Percentiles rank a stretch among this genome's conserved stretches.
phyloP scores from a whole-genome alignment of 1,140 invertebrate species.

The Drosophila bifasciata region DNA sequence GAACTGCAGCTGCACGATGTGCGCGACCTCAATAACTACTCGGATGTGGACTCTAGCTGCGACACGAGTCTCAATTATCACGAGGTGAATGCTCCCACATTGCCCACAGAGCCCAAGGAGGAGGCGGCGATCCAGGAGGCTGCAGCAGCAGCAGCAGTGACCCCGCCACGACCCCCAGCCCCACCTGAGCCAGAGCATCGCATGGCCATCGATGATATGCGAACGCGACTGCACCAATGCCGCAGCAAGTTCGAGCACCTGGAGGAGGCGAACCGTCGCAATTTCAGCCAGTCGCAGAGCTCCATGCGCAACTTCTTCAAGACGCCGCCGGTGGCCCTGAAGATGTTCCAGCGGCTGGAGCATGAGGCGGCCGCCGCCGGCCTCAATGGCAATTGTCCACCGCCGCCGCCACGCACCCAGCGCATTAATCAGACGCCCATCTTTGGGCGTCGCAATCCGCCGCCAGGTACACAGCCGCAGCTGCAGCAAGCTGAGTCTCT shows the following conservation, averaged over 20 bases:
- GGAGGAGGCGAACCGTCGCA: slow-evolving; percentile 71
- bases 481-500: slow-evolving; percentile 69
- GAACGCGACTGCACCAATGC: slow-evolving; percentile 70
- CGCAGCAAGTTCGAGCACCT: slow-evolving; percentile 77
- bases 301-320: slow-evolving; percentile 81
- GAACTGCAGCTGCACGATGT: slow-evolving; percentile 77
- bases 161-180: neutral
- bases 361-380: slow-evolving; percentile 48
- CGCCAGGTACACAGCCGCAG: slow-evolving; percentile 19
- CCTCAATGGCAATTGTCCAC: slow-evolving; percentile 30
- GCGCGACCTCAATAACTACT: slow-evolving; percentile 78
- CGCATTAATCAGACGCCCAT: slow-evolving; percentile 83
- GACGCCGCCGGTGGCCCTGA: slow-evolving; percentile 71
- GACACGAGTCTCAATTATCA: slow-evolving; percentile 82
- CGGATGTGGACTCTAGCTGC: slow-evolving; percentile 83
- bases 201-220: slow-evolving; percentile 71
- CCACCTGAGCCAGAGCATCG: slow-evolving; percentile 24
- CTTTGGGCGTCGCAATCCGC: slow-evolving; percentile 61
- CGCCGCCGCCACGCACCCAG: slow-evolving; percentile 39
- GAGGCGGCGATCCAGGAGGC: neutral
- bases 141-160: neutral
- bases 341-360: slow-evolving; percentile 79
- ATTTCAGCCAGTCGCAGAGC: slow-evolving; percentile 68
- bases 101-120: neutral
- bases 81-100: slow-evolving; percentile 58